phyloP scores from a whole-genome alignment of 1,140 invertebrate genomes.

The Drosophila nigromelanica region DNA sequence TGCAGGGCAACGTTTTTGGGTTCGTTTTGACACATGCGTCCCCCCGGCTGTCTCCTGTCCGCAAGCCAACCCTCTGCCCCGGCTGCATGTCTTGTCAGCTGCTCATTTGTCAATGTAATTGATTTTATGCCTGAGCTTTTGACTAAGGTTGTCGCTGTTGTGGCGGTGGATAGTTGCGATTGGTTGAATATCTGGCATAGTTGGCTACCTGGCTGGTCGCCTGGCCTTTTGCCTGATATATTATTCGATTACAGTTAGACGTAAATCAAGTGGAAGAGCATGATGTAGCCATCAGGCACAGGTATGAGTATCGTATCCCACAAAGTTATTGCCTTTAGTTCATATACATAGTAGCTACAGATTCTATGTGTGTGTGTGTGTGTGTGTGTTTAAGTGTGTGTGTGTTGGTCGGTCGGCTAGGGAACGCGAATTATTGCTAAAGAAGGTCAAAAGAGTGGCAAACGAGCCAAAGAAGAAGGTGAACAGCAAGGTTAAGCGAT shows the following conservation, averaged over 20 bases:
- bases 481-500: conserved; percentile 24
- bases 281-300: conserved; percentile 71
- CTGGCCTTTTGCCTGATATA: conserved; percentile 68
- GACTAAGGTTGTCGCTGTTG: conserved; percentile 60
- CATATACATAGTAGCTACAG: conserved; percentile 25
- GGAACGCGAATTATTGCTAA: conserved; percentile 28
- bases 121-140: conserved; percentile 79
- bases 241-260: conserved; percentile 80
- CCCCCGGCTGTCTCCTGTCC: conserved; percentile 10
- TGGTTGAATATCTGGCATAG: conserved; percentile 23
- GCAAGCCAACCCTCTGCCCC: background rate
- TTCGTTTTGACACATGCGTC: conserved; percentile 53
- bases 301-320: conserved; percentile 23
- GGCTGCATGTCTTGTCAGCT: conserved; percentile 68
- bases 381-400: conserved; percentile 1
- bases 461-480: conserved; percentile 15
- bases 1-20: conserved; percentile 64
- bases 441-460: conserved; percentile 27
- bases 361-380: conserved; percentile 2
- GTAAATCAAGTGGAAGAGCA: conserved; percentile 81
- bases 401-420: background rate
- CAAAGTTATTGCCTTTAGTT: conserved; percentile 36
- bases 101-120: conserved; percentile 83
- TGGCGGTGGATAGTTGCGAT: conserved; percentile 40
- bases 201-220: conserved; percentile 42